Evolutionary conservation across 2,888 invertebrate species (phyloP).

Genomic region (Gastrophysa polygoni): DNA sequence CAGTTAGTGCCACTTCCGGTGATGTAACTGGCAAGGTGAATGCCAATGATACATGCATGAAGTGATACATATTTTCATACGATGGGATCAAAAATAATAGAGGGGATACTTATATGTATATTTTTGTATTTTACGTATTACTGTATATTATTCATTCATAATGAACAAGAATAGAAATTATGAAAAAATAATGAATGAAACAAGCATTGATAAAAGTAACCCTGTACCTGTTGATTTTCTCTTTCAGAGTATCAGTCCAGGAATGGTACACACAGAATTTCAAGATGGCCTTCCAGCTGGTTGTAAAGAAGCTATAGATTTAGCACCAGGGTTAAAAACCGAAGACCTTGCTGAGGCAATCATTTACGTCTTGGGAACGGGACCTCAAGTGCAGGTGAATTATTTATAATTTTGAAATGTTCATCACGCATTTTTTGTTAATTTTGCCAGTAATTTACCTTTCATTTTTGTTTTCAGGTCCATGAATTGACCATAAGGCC

Average conservation of each 20-base stretch:
- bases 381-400: conserved; percentile 40
- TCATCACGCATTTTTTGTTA: neutral
- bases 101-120: too few species aligned
- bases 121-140: too few species aligned
- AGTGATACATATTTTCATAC: too few species aligned
- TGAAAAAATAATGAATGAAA: too few species aligned
- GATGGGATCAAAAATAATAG: too few species aligned
- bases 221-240: neutral
- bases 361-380: conserved; percentile 38
- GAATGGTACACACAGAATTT: conserved; percentile 39
- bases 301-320: conserved; percentile 23
- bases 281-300: conserved; percentile 26
- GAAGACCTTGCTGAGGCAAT: conserved; percentile 41
- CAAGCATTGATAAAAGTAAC: too few species aligned
- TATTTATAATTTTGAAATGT: neutral
- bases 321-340: conserved; percentile 25
- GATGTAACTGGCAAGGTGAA: too few species aligned
- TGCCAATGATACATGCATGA: too few species aligned
- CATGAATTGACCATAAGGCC: conserved; percentile 31
- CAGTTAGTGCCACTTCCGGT: too few species aligned
- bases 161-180: too few species aligned
- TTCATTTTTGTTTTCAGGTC: conserved; percentile 24
- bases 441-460: neutral
- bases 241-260: conserved; percentile 47
- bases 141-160: too few species aligned